Conservation (phyloP, 2,888 invertebrate species). For the Polydrusus cervinus region DNA sequence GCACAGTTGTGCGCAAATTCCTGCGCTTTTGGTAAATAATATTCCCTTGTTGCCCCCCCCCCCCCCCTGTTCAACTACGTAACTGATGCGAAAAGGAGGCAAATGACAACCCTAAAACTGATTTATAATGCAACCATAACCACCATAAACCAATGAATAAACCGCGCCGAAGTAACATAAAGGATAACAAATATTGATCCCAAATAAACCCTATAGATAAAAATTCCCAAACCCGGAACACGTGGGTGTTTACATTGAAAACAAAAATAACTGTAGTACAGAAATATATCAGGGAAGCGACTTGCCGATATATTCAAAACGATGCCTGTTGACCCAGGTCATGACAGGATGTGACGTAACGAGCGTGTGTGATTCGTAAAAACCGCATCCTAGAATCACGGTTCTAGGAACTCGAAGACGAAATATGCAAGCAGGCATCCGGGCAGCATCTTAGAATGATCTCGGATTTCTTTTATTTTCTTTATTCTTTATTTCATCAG, state of each 20-base stretch:
- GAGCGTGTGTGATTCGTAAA: conserved; percentile 33
- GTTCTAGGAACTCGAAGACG: conserved; percentile 38
- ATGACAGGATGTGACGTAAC: conserved; percentile 62
- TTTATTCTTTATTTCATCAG: not conserved
- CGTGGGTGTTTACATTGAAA: conserved; percentile 36
- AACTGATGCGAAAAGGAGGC: too few relatives aligned
- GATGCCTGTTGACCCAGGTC: conserved; percentile 60
- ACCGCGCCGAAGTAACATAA: too few relatives aligned
- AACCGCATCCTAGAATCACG: conserved; percentile 36
- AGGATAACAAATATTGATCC: not conserved
- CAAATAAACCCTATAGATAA: conserved; percentile 7
- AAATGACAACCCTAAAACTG: too few relatives aligned
- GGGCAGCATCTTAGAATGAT: conserved; percentile 15
- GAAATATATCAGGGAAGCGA: conserved; percentile 14
- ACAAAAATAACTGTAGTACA: too few relatives aligned
- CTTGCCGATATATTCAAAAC: conserved; percentile 49
- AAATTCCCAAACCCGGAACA: conserved; percentile 2
- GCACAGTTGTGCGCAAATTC: too few relatives aligned
- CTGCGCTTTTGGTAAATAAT: too few relatives aligned
- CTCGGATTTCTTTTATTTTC: conserved; percentile 12
- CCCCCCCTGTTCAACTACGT: too few relatives aligned
- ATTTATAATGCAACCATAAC: too few relatives aligned
- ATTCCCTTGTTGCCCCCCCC: too few relatives aligned
- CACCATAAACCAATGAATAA: too few relatives aligned
- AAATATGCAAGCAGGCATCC: conserved; percentile 36